Conservation (phyloP, 2,888 invertebrate species). For the Brachyptera putata region DNA sequence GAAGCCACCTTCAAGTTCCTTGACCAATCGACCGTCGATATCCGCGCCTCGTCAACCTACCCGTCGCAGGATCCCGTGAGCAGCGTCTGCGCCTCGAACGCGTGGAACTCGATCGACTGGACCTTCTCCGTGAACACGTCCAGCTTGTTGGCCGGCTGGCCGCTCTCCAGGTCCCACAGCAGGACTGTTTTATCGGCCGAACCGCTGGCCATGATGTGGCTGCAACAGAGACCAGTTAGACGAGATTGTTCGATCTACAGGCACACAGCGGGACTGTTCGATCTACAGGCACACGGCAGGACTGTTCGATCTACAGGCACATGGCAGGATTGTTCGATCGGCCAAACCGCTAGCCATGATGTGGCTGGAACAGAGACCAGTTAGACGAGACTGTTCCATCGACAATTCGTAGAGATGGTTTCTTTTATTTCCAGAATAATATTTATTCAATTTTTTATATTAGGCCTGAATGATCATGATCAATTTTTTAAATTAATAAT, state of each 20-base stretch:
- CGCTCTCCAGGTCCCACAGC: conserved; percentile 88
- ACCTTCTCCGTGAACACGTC: conserved; percentile 76
- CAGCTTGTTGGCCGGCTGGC: conserved; percentile 69
- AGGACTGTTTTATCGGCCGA: conserved; percentile 85
- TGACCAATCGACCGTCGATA: too few relatives aligned
- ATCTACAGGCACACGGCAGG: too few relatives aligned
- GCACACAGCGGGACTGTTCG: too few relatives aligned
- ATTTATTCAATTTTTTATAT: too few relatives aligned
- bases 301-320: conserved; percentile 80
- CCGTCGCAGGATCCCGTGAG: conserved; percentile 79
- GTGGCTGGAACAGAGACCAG: conserved; percentile 54
- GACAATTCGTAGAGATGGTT: too few relatives aligned
- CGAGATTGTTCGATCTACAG: too few relatives aligned
- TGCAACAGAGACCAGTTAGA: conserved; percentile 41
- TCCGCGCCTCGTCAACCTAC: too few relatives aligned
- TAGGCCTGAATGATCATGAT: too few relatives aligned
- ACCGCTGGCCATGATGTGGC: conserved; percentile 87
- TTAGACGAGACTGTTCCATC: too few relatives aligned
- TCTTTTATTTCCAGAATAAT: too few relatives aligned
- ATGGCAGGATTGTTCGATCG: conserved; percentile 79
- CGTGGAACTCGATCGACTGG: conserved; percentile 80
- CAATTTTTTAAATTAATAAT: too few relatives aligned
- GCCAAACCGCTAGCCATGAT: conserved; percentile 91
- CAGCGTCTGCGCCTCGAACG: conserved; percentile 73
- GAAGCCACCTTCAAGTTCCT: too few relatives aligned